Evolutionary conservation across 2,888 invertebrate species (phyloP).

Genomic region (Leptinotarsa juncta): DNA sequence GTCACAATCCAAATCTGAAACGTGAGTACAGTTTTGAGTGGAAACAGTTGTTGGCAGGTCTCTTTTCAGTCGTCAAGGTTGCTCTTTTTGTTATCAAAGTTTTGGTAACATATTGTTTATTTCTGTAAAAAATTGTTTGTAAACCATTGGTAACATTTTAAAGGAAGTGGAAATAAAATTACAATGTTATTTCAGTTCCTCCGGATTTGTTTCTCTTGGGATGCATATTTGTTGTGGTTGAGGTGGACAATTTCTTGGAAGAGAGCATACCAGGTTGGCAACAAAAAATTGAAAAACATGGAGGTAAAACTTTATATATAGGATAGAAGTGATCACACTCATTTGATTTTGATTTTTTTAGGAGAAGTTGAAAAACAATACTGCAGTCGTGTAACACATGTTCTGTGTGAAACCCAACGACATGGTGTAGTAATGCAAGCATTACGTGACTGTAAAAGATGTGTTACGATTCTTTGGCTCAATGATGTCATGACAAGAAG

Average conservation of each 20-base stretch:
- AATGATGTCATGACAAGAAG: conserved; percentile 90
- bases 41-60: neutral
- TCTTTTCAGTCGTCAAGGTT: no score
- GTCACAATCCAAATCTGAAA: conserved; percentile 92
- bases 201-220: conserved; percentile 91
- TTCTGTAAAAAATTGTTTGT: no score
- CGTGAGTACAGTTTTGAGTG: conserved; percentile 54
- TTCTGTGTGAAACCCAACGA: conserved; percentile 90
- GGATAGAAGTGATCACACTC: neutral
- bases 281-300: conserved; percentile 63
- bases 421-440: conserved; percentile 92
- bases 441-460: conserved; percentile 74
- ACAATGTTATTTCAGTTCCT: conserved; percentile 69
- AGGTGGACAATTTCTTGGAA: conserved; percentile 60
- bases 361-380: conserved; percentile 90
- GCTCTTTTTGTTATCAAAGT: no score
- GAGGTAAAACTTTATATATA: conserved; percentile 51
- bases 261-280: conserved; percentile 62
- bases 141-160: no score
- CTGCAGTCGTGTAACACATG: conserved; percentile 89
- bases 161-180: conserved; percentile 19
- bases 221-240: conserved; percentile 84
- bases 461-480: conserved; percentile 90
- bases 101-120: no score
- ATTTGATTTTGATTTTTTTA: conserved; percentile 41